Evolutionary conservation across 1,140 invertebrate species (phyloP).

Genomic region (Microplitis mediator): DNA sequence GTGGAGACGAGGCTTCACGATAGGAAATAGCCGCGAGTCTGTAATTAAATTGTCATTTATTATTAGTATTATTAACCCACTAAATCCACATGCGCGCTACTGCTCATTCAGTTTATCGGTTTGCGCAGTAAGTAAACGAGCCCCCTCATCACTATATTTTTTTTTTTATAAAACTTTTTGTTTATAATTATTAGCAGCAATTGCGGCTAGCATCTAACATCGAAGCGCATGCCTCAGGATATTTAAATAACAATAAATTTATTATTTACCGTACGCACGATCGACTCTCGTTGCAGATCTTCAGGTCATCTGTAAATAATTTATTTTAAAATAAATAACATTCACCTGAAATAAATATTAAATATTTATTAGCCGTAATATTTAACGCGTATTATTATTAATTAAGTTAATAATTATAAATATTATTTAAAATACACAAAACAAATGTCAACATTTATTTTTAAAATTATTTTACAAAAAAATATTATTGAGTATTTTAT

Average conservation of each 20-base stretch:
- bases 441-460: too few species aligned
- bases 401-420: too few species aligned
- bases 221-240: slow-evolving; percentile 50
- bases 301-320: background rate
- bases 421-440: too few species aligned
- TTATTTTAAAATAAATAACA: background rate
- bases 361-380: background rate
- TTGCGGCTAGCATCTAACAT: slow-evolving; percentile 42
- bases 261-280: background rate
- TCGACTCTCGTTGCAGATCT: background rate
- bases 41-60: slow-evolving; percentile 44
- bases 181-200: slow-evolving; percentile 15
- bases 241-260: slow-evolving; percentile 6
- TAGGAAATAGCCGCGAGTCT: slow-evolving; percentile 58
- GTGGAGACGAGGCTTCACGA: slow-evolving; percentile 56
- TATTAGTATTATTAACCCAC: background rate
- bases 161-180: background rate
- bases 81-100: too few species aligned
- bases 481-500: slow-evolving; percentile 8
- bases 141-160: slow-evolving; percentile 2
- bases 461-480: background rate
- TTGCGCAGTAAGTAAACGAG: too few species aligned
- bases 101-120: too few species aligned
- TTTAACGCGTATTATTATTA: background rate
- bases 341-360: background rate